These are phyloP conservation scores for Athalia cordata DNA, from an alignment of 2,888 invertebrate species.

Conservation along the genomic window DNA sequence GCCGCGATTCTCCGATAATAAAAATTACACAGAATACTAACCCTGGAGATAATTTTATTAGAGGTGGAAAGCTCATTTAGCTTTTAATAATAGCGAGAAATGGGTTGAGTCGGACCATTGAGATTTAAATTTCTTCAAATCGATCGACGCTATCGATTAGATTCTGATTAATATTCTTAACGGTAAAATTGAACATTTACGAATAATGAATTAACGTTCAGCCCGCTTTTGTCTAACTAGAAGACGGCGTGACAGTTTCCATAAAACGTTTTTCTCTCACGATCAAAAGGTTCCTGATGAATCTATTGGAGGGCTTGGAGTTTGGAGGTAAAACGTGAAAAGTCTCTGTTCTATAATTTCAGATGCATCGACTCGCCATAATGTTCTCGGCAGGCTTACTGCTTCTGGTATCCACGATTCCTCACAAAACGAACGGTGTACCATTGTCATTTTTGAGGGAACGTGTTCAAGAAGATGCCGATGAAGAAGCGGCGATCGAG, in stretches of 20 bases:
- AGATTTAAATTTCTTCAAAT: not conserved
- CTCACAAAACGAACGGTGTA: constrained; percentile 11
- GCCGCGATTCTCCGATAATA: too few species aligned
- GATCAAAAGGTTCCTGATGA: constrained; percentile 14
- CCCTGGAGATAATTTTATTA: too few species aligned
- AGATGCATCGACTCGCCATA: constrained; percentile 27
- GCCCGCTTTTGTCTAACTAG: constrained; percentile 9
- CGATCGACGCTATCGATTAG: not conserved
- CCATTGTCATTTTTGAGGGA: constrained; percentile 44
- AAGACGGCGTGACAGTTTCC: not conserved
- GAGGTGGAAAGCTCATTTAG: too few species aligned
- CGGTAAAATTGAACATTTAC: not conserved
- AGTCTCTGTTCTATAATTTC: constrained; percentile 11
- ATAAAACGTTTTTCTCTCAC: not conserved
- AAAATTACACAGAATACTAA: too few species aligned
- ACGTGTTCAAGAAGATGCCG: constrained; percentile 34
- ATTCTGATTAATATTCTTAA: too few species aligned
- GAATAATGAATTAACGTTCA: not conserved
- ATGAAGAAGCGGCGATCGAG: constrained; percentile 44
- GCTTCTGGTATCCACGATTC: constrained; percentile 26
- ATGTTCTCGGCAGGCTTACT: constrained; percentile 32
- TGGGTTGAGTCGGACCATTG: too few species aligned
- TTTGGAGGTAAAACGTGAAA: not conserved
- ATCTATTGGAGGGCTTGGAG: constrained; percentile 10
- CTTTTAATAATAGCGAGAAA: too few species aligned